phyloP scores from a whole-genome alignment of 2,797 vertebrate species.

The Amblyraja radiata region DNA sequence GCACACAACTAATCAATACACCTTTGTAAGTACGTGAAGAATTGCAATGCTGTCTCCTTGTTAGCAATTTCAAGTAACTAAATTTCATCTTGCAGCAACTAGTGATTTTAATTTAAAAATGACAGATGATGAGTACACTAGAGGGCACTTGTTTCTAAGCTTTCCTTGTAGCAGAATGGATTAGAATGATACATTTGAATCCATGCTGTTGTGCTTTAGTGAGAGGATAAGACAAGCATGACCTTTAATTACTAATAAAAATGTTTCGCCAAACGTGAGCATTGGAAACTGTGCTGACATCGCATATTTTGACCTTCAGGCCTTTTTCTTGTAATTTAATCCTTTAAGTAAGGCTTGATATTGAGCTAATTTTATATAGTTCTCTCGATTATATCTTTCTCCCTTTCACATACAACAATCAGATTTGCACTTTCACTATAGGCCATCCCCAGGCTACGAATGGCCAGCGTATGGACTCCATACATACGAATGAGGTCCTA shows the following conservation, averaged over 20 bases:
- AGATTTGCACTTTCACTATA: neutral
- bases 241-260: too few species aligned
- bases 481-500: too few species aligned
- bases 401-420: neutral
- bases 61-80: neutral
- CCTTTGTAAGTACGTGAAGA: neutral
- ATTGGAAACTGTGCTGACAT: neutral
- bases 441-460: too few species aligned
- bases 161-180: neutral
- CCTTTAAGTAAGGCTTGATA: neutral
- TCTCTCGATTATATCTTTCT: neutral
- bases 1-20: neutral
- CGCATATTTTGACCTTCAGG: neutral
- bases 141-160: constrained; percentile 17
- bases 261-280: too few species aligned
- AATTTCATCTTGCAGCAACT: neutral
- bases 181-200: neutral
- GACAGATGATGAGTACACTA: neutral
- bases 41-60: too few species aligned
- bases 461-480: too few species aligned
- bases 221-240: too few species aligned
- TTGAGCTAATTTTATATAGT: neutral
- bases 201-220: neutral
- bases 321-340: neutral
- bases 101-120: neutral